Base-by-base conservation (phyloP, 2,797 vertebrate genomes). In the Prunella strophiata region DNA sequence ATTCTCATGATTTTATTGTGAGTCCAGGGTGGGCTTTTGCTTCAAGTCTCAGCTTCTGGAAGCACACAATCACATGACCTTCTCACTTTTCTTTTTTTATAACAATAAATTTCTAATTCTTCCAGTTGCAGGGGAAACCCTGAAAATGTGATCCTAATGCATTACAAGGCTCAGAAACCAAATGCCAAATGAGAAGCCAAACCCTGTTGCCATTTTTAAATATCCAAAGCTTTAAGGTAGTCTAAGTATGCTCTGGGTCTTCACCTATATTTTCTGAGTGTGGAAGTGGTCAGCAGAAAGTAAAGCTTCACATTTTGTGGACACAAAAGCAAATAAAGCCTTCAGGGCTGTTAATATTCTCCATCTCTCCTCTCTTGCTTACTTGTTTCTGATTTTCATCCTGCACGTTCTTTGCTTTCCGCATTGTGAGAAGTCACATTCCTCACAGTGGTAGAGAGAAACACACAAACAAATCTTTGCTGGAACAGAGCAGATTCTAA, bases 1-100 rank as follows among this genome's bases (percentile, higher is more conserved):
- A 90, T 94, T 94, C 83, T 95, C 74, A 22, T 47, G 73, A 57
- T 96, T 94, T 96, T 94, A 93, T 93, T 96, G 82, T 74, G 70
- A 96, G 55, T 91, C 59, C 79, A 29, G 93, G 85, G 91, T 94
- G 95, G 89, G 83, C 77, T 88, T 91, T 93, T 92, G 88, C 85
- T 92, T 76, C 82, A 91, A 88, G 85, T 42, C 66, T 52, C 70
- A 84, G 76, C 88, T 97, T 92, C 95, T 96, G 95, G 88, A 94
- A 93, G 93, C 85, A 71, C 62, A 68, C 0, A 9, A 40, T 96
- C 94, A 95, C 67, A 65, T 85, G 83, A 85, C 71, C 79, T 63
- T 71, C 77, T 87, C 80, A 79, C 51, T 84, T 61, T 59, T 82
- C 62, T 75, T 55, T 68, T 87, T 86, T 81, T 73, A 73, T 26